Evolutionary conservation across 1,140 invertebrate genomes (phyloP), one percentile per base, ranked within the genome.

Genomic region (Drosophila pandora): DNA sequence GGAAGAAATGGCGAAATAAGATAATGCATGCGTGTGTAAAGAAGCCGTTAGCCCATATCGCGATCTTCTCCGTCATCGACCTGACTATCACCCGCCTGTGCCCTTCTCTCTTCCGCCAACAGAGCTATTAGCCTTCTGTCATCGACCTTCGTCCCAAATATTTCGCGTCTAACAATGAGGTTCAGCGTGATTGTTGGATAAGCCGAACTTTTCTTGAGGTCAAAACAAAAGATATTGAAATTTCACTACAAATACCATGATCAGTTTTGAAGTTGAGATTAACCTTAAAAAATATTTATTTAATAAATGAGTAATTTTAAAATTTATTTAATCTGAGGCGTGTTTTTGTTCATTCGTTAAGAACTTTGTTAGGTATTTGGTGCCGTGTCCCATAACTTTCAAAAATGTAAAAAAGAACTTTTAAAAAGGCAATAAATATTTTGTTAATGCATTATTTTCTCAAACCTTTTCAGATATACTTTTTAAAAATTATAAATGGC

Each of bases 121-220:
- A 32, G n/a, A 41, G 39, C 39, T 7, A 41, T 41, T 41, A 54
- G 59, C 58, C 67, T 74, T 65, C 79, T 83, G 79, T 84, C 80
- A 83, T 84, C 76, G 80, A 84, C 76, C 76, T 83, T 84, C 71
- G 80, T 39, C 55, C 80, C 64, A 84, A 76, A 82, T 82, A 82
- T 49, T 65, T 64, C 12, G 23, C 17, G 10, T 48, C 43, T 41
- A 32, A 55, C 32, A 57, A 45, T 12, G 17, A 58, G 54, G 39
- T 37, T 45, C 32, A 54, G 8, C 43, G 21, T 23, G n/a, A 43
- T 43, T 17, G 3, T 12, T 1, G 32, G 32, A 12, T 3, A 34
- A 34, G 10, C 32, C 32, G 9, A 32, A 32, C 8, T 32, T 32
- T 8, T 32, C 7, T 32, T 6, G 2, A 28, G 25, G 25, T 3